A percentile compares a stretch with the other conserved stretches of the same genome.
Evolutionary conservation across 2,888 invertebrate genomes (phyloP).

Genomic region (Cataglyphis altisquamis): DNA sequence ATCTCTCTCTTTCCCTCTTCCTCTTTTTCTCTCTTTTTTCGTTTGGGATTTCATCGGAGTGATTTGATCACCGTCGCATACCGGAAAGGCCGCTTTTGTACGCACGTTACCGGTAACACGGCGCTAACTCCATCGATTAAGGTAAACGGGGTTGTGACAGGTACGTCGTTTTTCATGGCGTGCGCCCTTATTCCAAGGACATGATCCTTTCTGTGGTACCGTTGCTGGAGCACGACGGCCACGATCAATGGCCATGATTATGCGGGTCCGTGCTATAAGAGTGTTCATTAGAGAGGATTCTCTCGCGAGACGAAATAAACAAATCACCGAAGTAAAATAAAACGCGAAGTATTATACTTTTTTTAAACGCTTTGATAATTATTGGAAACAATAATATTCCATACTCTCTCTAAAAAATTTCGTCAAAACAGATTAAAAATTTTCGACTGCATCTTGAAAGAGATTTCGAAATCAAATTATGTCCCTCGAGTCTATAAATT

Average conservation of each 20-base stretch:
- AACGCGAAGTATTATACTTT: neutral
- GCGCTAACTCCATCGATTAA: slow-evolving; percentile 74
- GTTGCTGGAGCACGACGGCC: slow-evolving; percentile 35
- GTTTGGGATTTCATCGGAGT: slow-evolving; percentile 11
- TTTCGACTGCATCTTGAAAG: neutral
- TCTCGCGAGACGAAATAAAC: slow-evolving; percentile 15
- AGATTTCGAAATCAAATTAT: neutral
- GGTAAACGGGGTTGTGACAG: slow-evolving; percentile 67
- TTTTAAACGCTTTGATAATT: neutral
- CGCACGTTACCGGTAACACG: slow-evolving; percentile 73
- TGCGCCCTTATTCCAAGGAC: slow-evolving; percentile 65
- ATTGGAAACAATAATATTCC: neutral
- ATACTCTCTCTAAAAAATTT: neutral
- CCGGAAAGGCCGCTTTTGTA: slow-evolving; percentile 75
- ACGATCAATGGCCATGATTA: slow-evolving; percentile 47
- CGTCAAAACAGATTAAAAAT: neutral
- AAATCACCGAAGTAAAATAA: neutral
- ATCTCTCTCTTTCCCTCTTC: neutral
- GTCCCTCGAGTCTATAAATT: neutral
- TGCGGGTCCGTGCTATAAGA: slow-evolving; percentile 24
- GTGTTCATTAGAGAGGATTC: slow-evolving; percentile 28
- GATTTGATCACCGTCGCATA: slow-evolving; percentile 48
- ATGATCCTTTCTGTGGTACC: slow-evolving; percentile 40
- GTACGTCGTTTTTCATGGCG: slow-evolving; percentile 75
- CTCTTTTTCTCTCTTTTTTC: neutral